Percentiles rank a stretch among this genome's conserved stretches.
phyloP scores from a whole-genome alignment of 2,113 vertebrate genomes.

The Xiphophorus maculatus region DNA sequence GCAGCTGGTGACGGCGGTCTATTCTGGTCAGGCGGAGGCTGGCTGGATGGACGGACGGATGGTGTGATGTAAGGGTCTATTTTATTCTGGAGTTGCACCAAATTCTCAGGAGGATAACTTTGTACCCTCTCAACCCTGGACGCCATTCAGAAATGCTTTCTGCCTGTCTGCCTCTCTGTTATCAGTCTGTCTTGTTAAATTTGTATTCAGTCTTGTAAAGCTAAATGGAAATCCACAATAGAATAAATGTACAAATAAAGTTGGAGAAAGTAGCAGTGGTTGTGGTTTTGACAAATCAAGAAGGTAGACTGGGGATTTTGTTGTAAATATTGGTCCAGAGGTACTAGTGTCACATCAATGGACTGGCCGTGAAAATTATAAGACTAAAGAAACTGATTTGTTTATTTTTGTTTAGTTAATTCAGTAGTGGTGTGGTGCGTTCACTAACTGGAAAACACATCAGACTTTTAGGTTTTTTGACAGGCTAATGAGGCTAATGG shows the following conservation, averaged over 20 bases:
- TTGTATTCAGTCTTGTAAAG: conserved; percentile 11
- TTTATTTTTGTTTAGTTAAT: too few species aligned
- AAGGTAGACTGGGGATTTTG: too few species aligned
- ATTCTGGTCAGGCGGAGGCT: conserved; percentile 69
- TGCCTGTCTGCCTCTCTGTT: conserved; percentile 34
- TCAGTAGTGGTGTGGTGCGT: too few species aligned
- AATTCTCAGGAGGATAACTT: conserved; percentile 40
- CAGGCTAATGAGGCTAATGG: too few species aligned
- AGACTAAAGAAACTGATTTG: too few species aligned
- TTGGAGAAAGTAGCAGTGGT: background rate
- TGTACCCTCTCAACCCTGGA: conserved; percentile 48
- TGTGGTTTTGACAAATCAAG: conserved; percentile 31
- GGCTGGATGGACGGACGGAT: conserved; percentile 45
- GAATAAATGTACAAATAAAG: background rate
- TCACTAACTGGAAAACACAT: too few species aligned
- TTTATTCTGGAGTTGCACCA: conserved; percentile 63
- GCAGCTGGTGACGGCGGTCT: conserved; percentile 63
- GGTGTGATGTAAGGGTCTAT: conserved; percentile 77
- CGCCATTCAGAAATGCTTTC: conserved; percentile 35
- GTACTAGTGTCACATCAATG: too few species aligned
- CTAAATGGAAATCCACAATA: background rate
- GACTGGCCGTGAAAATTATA: too few species aligned
- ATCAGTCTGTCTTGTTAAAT: conserved; percentile 6
- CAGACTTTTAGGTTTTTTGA: too few species aligned
- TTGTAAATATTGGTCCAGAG: too few species aligned